phyloP scores from a whole-genome alignment of 2,113 vertebrate species.

The Pseudopodoces humilis region DNA sequence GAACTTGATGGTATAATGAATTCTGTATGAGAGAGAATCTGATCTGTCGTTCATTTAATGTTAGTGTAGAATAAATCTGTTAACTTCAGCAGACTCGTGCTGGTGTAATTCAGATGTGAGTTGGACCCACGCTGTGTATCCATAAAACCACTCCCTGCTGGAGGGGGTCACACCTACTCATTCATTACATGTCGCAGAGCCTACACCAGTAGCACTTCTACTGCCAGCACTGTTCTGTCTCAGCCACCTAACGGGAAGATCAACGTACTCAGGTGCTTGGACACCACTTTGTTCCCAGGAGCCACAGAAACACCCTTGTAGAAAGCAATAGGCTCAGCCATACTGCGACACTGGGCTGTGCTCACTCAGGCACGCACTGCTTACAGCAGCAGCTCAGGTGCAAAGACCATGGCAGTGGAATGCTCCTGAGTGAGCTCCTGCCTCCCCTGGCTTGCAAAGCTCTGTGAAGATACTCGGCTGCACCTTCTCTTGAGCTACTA shows the following conservation, averaged over 20 bases:
- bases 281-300: neutral
- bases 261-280: neutral
- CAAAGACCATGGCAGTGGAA: neutral
- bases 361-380: fast-evolving
- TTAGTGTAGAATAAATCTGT: neutral
- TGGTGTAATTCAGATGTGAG: neutral
- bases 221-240: neutral
- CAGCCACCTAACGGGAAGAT: neutral
- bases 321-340: neutral
- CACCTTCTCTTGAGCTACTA: neutral
- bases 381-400: neutral
- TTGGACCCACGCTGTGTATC: neutral
- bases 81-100: neutral
- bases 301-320: fast-evolving
- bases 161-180: neutral
- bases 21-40: neutral
- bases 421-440: neutral
- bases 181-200: fast-evolving
- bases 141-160: neutral
- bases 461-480: neutral
- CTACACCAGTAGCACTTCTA: neutral
- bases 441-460: neutral
- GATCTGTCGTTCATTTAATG: neutral
- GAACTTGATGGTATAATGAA: neutral
- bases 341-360: neutral